Percentiles rank a stretch among this genome's conserved stretches.
Evolutionary conservation across 2,888 invertebrate genomes (phyloP).

Genomic region (Ferdinandea cuprea): DNA sequence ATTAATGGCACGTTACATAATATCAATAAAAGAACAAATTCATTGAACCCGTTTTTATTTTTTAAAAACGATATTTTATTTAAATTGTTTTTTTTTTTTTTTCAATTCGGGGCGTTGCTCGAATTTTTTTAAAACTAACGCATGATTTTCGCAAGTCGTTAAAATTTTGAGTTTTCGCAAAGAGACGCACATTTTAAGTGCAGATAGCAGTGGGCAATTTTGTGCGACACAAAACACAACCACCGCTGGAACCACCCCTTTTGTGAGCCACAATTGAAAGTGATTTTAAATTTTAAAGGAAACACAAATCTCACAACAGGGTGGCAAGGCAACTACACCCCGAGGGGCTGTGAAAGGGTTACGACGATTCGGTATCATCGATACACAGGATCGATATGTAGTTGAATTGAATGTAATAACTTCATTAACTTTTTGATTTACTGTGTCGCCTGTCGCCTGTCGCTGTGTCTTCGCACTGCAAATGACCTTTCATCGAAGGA

Average conservation of each 20-base stretch:
- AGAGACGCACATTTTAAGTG: constrained; percentile 36
- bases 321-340: no score
- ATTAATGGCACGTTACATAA: neutral
- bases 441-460: constrained; percentile 43
- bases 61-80: constrained; percentile 56
- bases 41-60: constrained; percentile 15
- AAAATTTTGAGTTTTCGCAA: neutral
- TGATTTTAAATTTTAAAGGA: constrained; percentile 18
- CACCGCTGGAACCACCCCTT: constrained; percentile 51
- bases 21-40: constrained; percentile 46
- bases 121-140: constrained; percentile 22
- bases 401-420: constrained; percentile 57
- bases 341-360: constrained; percentile 57
- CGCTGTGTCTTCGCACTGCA: constrained; percentile 10
- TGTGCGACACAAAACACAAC: constrained; percentile 59
- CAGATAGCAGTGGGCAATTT: constrained; percentile 40
- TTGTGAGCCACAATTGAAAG: constrained; percentile 28
- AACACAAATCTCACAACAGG: constrained; percentile 10
- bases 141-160: constrained; percentile 6
- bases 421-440: constrained; percentile 71
- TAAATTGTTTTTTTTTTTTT: constrained; percentile 67
- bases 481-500: neutral
- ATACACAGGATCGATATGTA: constrained; percentile 58
- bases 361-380: constrained; percentile 28
- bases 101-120: constrained; percentile 64